Conservation (phyloP, 1,140 invertebrate genomes). For the Trichoplusia ni region DNA sequence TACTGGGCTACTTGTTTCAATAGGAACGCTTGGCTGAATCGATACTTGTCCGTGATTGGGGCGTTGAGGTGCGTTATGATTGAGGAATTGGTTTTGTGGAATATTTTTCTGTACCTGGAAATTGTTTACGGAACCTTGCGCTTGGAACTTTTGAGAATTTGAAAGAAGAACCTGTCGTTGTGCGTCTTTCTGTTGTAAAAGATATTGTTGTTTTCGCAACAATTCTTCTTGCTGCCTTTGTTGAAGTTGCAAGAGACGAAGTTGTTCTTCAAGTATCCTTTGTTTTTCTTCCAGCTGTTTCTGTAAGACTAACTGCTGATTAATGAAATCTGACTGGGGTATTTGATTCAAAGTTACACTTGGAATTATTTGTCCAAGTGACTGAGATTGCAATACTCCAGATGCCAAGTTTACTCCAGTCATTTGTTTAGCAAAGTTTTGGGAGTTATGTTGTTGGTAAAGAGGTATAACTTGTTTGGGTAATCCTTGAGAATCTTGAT, state of each 20-base stretch:
- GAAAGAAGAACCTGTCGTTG: constrained; percentile 81
- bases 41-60: constrained; percentile 67
- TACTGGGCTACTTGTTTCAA: constrained; percentile 61
- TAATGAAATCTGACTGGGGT: constrained; percentile 57
- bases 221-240: constrained; percentile 87
- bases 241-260: constrained; percentile 85
- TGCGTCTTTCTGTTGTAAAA: constrained; percentile 80
- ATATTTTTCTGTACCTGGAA: constrained; percentile 58
- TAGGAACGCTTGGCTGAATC: constrained; percentile 79
- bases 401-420: constrained; percentile 47
- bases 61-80: constrained; percentile 50
- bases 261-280: constrained; percentile 85
- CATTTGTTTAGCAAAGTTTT: constrained; percentile 49
- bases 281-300: constrained; percentile 87
- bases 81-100: constrained; percentile 60
- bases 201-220: constrained; percentile 83
- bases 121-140: constrained; percentile 50
- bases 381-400: constrained; percentile 61
- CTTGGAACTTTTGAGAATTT: constrained; percentile 58
- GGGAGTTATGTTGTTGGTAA: constrained; percentile 58
- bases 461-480: constrained; percentile 89
- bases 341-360: constrained; percentile 44
- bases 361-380: constrained; percentile 5
- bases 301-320: constrained; percentile 78
- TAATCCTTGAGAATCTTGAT: constrained; percentile 88